phyloP scores from a whole-genome alignment of 2,888 invertebrate genomes.

The Caenorhabditis sulstoni region DNA sequence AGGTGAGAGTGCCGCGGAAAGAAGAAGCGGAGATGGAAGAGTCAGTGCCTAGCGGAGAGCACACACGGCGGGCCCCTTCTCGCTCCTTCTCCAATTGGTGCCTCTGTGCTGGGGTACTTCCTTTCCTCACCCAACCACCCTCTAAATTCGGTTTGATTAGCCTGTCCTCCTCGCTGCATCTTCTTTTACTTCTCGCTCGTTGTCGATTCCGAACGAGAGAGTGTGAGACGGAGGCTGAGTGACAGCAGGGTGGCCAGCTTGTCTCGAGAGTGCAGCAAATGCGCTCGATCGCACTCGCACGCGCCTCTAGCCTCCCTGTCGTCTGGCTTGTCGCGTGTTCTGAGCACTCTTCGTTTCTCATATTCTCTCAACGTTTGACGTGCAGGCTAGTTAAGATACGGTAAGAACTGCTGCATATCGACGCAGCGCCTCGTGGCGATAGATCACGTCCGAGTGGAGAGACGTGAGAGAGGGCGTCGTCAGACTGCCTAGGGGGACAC shows the following conservation, averaged over 20 bases:
- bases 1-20: too few relatives aligned
- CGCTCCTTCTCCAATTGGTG: neutral
- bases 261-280: neutral
- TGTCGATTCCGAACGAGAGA: conserved; percentile 22
- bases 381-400: conserved; percentile 27
- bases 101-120: neutral
- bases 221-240: neutral
- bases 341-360: neutral
- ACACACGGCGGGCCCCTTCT: neutral
- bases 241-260: conserved; percentile 6
- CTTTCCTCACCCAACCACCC: neutral
- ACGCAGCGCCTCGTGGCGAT: conserved; percentile 6
- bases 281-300: conserved; percentile 29
- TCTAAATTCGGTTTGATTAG: conserved; percentile 53
- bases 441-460: conserved; percentile 4
- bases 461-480: conserved; percentile 5
- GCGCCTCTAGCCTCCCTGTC: conserved; percentile 2
- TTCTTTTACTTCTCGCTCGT: conserved; percentile 2
- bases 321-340: neutral
- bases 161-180: conserved; percentile 5
- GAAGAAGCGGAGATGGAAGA: too few relatives aligned
- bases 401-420: conserved; percentile 8
- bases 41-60: too few relatives aligned
- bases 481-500: conserved; percentile 14
- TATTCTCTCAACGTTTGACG: conserved; percentile 18